Evolutionary conservation across 2,113 vertebrate species (phyloP).

Genomic region (Syrrhaptes paradoxus): DNA sequence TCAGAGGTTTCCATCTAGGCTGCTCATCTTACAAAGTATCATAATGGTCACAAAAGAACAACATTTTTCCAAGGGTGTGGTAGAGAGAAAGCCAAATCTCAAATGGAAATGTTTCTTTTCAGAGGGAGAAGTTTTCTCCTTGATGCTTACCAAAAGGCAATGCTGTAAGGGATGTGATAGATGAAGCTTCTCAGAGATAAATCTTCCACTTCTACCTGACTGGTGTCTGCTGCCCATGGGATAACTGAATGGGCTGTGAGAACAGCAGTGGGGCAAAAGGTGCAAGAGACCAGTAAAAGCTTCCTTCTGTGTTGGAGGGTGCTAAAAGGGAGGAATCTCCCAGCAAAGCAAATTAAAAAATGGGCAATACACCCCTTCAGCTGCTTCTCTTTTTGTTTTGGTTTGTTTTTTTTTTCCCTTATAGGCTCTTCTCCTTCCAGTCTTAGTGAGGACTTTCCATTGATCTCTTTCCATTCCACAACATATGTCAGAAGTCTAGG

Average conservation of each 20-base stretch:
- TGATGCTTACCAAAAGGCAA: not conserved
- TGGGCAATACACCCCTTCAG: not conserved
- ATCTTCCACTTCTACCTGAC: not conserved
- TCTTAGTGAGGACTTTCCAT: not conserved
- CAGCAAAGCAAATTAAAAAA: not conserved
- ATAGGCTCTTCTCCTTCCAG: accelerated
- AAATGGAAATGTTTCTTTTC: not conserved
- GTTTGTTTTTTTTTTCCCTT: not conserved
- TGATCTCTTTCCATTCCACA: not conserved
- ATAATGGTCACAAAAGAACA: not conserved
- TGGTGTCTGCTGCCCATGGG: not conserved
- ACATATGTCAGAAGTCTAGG: not conserved
- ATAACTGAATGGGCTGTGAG: not conserved
- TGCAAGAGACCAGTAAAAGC: not conserved
- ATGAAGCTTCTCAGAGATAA: not conserved
- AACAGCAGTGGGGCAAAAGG: not conserved
- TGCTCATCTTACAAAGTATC: not conserved
- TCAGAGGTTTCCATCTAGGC: not conserved
- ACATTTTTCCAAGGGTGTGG: not conserved
- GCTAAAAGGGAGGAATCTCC: not conserved
- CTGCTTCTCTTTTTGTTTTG: not conserved
- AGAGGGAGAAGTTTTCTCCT: not conserved
- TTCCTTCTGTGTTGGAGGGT: not conserved
- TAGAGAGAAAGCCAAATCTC: not conserved
- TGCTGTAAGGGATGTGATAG: not conserved